These are phyloP conservation scores for Aplocera efformata DNA, from an alignment of 2,888 invertebrate genomes.

Conservation along the genomic window DNA sequence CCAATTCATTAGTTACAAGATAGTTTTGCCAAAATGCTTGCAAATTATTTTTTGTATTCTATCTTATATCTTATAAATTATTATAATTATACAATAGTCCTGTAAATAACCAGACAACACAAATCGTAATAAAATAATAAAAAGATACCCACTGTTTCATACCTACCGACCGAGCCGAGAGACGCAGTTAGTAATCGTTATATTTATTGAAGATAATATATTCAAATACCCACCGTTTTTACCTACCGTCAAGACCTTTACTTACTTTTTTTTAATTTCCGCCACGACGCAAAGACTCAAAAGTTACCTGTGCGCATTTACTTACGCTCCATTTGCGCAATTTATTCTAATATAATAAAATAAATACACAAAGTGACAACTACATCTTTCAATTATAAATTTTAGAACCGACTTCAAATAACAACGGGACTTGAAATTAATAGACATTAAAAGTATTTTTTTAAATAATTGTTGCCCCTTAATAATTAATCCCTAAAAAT, in stretches of 20 bases:
- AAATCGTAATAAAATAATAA: slow-evolving; percentile 17
- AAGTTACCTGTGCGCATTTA: slow-evolving; percentile 30
- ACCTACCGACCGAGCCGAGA: slow-evolving; percentile 63
- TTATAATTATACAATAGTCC: too few species aligned
- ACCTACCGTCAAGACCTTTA: slow-evolving; percentile 51
- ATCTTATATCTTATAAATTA: too few species aligned
- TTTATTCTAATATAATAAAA: slow-evolving; percentile 12
- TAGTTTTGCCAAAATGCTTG: too few species aligned
- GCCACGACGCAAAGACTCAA: slow-evolving; percentile 25
- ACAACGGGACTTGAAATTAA: background rate
- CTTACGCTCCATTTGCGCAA: slow-evolving; percentile 27
- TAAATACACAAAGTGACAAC: slow-evolving; percentile 23
- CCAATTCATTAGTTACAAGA: too few species aligned
- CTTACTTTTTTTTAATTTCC: slow-evolving; percentile 31
- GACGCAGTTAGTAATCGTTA: slow-evolving; percentile 30
- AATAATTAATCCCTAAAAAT: too few species aligned
- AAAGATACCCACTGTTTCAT: slow-evolving; percentile 32
- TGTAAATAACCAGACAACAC: slow-evolving; percentile 13
- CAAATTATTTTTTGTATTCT: too few species aligned
- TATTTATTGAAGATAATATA: slow-evolving; percentile 23
- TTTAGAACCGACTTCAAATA: slow-evolving; percentile 18
- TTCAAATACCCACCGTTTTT: slow-evolving; percentile 49
- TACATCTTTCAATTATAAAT: slow-evolving; percentile 13
- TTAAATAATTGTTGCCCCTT: too few species aligned
- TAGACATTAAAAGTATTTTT: too few species aligned